Evolutionary conservation across 2,113 vertebrate species (phyloP).

Genomic region (Vanacampus margaritifer): DNA sequence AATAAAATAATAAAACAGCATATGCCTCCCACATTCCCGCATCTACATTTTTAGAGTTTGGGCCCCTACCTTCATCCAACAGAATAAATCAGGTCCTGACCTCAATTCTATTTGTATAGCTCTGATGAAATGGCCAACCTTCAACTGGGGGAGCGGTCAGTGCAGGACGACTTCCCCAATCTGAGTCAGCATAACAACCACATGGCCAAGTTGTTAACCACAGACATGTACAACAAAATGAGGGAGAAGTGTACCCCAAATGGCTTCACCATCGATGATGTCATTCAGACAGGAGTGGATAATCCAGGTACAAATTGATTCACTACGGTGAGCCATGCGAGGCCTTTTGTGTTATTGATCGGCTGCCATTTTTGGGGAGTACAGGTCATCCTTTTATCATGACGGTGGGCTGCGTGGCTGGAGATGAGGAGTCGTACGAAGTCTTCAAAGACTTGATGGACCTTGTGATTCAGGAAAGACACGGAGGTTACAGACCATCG

Average conservation of each 20-base stretch:
- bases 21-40: neutral
- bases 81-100: neutral
- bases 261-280: slow-evolving; percentile 5
- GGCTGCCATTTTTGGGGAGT: too few species aligned
- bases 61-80: neutral
- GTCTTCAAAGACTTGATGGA: slow-evolving; percentile 10
- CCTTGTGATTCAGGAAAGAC: slow-evolving; percentile 6
- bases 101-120: neutral
- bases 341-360: neutral
- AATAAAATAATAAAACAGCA: neutral
- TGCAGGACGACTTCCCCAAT: slow-evolving; percentile 4
- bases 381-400: slow-evolving; percentile 2
- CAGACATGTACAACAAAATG: neutral
- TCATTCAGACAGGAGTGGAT: slow-evolving; percentile 9
- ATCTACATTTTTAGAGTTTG: neutral
- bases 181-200: slow-evolving; percentile 10
- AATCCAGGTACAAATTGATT: neutral
- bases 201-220: slow-evolving; percentile 6
- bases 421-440: slow-evolving; percentile 7
- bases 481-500: neutral
- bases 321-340: neutral
- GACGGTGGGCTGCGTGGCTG: slow-evolving; percentile 9
- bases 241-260: slow-evolving; percentile 2
- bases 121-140: slow-evolving; percentile 5
- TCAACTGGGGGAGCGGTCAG: neutral